These are phyloP conservation scores for Perca schrenkii DNA, from an alignment of 2,113 vertebrate genomes.

Conservation along the genomic window DNA sequence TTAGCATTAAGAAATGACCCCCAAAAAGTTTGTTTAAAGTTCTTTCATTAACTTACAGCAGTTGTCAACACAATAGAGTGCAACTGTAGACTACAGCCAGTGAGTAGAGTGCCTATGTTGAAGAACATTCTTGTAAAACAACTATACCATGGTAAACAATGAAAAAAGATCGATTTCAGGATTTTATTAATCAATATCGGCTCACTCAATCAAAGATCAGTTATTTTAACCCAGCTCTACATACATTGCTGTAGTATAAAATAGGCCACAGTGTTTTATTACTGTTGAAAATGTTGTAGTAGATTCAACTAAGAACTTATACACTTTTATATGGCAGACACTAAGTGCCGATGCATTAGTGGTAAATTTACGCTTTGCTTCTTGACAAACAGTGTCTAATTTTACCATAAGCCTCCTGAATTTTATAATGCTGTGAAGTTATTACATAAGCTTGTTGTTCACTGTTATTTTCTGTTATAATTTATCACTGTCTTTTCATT, in stretches of 20 bases:
- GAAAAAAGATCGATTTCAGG: too few species aligned
- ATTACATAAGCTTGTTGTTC: not conserved
- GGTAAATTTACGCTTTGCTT: not conserved
- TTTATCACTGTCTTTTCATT: not conserved
- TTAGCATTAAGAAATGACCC: too few species aligned
- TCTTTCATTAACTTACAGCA: too few species aligned
- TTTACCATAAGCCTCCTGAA: not conserved
- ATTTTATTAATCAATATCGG: too few species aligned
- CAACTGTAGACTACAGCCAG: too few species aligned
- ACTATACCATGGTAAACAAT: too few species aligned
- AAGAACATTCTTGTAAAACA: too few species aligned
- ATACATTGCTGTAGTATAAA: not conserved
- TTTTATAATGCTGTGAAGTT: conserved; percentile 1
- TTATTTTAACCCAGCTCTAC: too few species aligned
- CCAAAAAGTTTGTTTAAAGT: too few species aligned
- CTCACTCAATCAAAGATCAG: too few species aligned
- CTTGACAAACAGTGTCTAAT: conserved; percentile 7
- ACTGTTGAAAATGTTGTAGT: not conserved
- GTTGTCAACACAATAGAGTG: too few species aligned
- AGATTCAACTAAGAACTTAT: conserved; percentile 14
- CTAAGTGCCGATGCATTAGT: conserved; percentile 7
- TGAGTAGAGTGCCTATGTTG: too few species aligned
- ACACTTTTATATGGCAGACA: not conserved
- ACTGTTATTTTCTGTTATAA: not conserved
- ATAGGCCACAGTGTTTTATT: conserved; percentile 1